Evolutionary conservation across 35 echinoderm and acorn worm genomes (phyloP), one percentile per base, ranked within the genome.

Genomic region (Lytechinus pictus): DNA sequence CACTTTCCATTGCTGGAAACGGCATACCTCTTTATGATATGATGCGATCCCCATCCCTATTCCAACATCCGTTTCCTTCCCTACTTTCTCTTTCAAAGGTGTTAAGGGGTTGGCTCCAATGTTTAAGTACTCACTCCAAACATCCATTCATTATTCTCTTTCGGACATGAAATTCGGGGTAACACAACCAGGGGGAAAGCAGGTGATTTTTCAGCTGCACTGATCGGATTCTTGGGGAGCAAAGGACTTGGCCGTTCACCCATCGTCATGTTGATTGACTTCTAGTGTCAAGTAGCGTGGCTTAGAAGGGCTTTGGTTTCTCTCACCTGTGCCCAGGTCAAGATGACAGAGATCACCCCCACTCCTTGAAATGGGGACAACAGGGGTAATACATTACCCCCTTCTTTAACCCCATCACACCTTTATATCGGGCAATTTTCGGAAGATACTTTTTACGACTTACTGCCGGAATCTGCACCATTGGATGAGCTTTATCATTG

Each of bases 301-400:
- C 66, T 79, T 7, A 79, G 66, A 79, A 19, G 16, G 66, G 66
- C 66, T 79, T 79, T 16, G 66, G 66, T 79, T 79, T 79, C 66
- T 79, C 21, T 79, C 66, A 79, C 66, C 66, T 79, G 66, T 79
- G 66, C 66, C 66, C 66, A 79, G 66, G 66, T 79, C 66, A 79
- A 79, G 66, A 79, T 79, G 66, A 1, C n/a, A 24, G 19, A 24
- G 66, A 79, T 24, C 66, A 79, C 33, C 33, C 33, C 33, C 0
- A 44, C 33, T 44, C 33, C 33, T 44, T 79, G 21, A 79, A 79
- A 79, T 24, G 21, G 66, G 66, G 66, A 6, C 66, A 79, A 24
- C 5, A 24, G 66, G 66, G 66, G 66, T 24, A 79, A 79, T 79
- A 79, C 66, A n/a, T 79, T 79, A 79, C 66, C 66, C 66, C 66